Base-by-base conservation (phyloP, 53 echinoderm and acorn worm genomes). In the Luidia sarsii region DNA sequence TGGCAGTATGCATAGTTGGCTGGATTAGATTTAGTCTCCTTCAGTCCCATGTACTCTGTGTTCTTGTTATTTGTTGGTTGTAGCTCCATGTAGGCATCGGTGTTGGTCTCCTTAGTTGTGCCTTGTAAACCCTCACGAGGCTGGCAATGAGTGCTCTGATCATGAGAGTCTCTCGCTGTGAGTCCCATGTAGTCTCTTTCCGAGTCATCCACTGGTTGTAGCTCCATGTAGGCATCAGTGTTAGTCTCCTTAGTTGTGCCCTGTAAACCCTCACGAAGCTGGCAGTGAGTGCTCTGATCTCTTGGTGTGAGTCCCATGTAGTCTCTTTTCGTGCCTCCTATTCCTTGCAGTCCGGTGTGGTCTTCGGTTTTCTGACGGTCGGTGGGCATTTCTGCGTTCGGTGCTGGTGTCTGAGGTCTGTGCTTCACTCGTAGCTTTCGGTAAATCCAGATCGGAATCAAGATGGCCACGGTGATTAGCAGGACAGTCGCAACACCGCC, bases 161-260 rank as follows among this genome's bases (percentile, higher is more conserved):
- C 6, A 43, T 59, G 15, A 59, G 10, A 14, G 18, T 31, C 53
- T 28, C 19, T 16, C 29, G 15, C 39, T 18, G 18, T 3, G 45
- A 61, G 16, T 61, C 77, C 30, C 25, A 33, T 59, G 59, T 60
- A 8, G 14, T 46, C n/a, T 43, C 45, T 59, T 43, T 77, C 45
- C 22, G 30, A 21, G 48, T 77, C 77, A 43, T 48, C 77, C 77
- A 45, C 61, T 48, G 77, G 61, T 37, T 77, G 77, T 36, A 77
- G 77, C 31, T 61, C 77, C 62, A 22, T 77, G 77, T 77, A 77
- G 8, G 77, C 31, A 61, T 77, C 77, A 8, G 77, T 30, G 41
- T 59, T 16, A 21, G 74, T 24, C 27, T 57, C 57, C 25, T 13
- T 50, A 60, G 39, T 18, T 10, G 13, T 75, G 20, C 20, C 15